Percentiles rank a stretch among this genome's conserved stretches.
Conservation (phyloP, 2,888 invertebrate species). For the Podabrus alpinus region DNA sequence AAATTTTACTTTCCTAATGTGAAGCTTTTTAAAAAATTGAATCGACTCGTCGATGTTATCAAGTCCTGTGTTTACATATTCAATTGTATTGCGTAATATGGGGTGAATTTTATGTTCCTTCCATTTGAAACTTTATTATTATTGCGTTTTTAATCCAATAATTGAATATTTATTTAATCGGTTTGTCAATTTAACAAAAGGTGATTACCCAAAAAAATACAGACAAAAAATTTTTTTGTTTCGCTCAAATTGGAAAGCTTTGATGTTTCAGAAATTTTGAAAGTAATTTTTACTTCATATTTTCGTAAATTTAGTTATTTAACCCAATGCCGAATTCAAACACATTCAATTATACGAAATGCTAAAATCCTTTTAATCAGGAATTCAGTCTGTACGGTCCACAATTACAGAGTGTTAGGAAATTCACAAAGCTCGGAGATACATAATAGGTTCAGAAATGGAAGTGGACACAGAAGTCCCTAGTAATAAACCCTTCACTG, state of each 20-base stretch:
- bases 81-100: not conserved
- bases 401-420: conserved; percentile 42
- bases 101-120: not conserved
- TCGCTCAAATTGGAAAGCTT: not conserved
- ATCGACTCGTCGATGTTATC: not conserved
- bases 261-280: conserved; percentile 7
- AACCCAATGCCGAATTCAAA: conserved; percentile 37
- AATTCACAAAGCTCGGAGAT: conserved; percentile 40
- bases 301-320: conserved; percentile 37
- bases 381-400: conserved; percentile 40
- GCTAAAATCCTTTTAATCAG: conserved; percentile 46
- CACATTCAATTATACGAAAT: conserved; percentile 45
- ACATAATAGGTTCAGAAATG: conserved; percentile 28
- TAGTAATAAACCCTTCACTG: conserved; percentile 16
- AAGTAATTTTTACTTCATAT: conserved; percentile 26
- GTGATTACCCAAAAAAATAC: not conserved
- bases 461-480: conserved; percentile 31
- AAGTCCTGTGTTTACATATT: not conserved
- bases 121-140: not conserved
- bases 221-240: not conserved
- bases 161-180: not conserved
- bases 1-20: not conserved
- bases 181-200: not conserved
- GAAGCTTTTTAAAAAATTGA: not conserved
- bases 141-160: not conserved